These are phyloP conservation scores for Zoanthus sansibaricus DNA, from an alignment of 92 coral and sea anemone genomes.

Conservation along the genomic window DNA sequence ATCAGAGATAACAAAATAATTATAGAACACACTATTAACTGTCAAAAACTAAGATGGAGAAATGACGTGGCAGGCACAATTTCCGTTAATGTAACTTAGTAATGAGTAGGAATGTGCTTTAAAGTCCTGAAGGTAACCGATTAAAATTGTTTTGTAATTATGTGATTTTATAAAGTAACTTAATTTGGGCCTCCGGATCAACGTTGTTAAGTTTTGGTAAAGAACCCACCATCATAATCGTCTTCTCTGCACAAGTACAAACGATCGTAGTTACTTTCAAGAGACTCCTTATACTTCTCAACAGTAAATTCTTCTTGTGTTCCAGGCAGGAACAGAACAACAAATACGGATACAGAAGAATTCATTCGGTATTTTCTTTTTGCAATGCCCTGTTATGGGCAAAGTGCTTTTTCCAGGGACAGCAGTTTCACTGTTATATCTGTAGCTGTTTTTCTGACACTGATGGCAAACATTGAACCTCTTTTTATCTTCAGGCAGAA, in stretches of 20 bases:
- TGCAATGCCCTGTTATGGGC: constrained; percentile 44
- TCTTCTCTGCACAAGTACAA: constrained; percentile 55
- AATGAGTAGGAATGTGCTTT: no score
- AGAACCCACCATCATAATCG: constrained; percentile 50
- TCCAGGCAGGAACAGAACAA: constrained; percentile 43
- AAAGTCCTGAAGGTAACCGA: no score
- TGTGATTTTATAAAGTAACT: no score
- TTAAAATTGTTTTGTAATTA: no score
- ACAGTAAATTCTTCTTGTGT: constrained; percentile 42
- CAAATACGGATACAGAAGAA: constrained; percentile 44
- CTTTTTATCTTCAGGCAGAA: constrained; percentile 2
- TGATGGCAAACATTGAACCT: constrained; percentile 13
- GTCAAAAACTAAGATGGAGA: no score
- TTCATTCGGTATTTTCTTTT: constrained; percentile 36
- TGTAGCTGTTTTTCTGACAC: constrained; percentile 22
- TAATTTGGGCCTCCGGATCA: no score
- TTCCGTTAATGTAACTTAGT: no score
- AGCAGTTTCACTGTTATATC: constrained; percentile 34
- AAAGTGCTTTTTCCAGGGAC: constrained; percentile 35
- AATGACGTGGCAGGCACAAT: no score
- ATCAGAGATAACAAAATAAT: no score
- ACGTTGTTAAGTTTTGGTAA: constrained; percentile 7
- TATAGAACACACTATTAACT: no score
- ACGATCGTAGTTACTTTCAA: constrained; percentile 52
- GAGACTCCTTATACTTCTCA: constrained; percentile 46